Base-by-base conservation (phyloP, 2,113 vertebrate species). In the Scophthalmus maximus region DNA sequence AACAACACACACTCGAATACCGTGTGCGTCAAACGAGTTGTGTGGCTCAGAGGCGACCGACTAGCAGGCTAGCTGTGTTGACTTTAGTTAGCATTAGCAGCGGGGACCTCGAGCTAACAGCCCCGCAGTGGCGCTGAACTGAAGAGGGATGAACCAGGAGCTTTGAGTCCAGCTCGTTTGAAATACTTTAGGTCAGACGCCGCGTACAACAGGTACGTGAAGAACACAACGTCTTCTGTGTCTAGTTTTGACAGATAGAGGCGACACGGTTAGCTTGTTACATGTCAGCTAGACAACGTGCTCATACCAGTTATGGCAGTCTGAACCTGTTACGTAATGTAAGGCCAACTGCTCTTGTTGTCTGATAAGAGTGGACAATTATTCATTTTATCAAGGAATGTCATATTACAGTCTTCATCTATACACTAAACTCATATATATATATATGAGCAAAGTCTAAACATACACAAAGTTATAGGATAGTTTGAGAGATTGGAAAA, bases 141-240 rank as follows among this genome's bases (percentile, higher is more conserved):
- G 27, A 0, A 0, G 0, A 36, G 25, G 8, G 8, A 30, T 55
- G 9, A n/a, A n/a, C n/a, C n/a, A n/a, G n/a, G n/a, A n/a, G n/a
- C n/a, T n/a, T n/a, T n/a, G n/a, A n/a, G n/a, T n/a, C n/a, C n/a
- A n/a, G n/a, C n/a, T n/a, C n/a, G n/a, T n/a, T n/a, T n/a, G n/a
- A n/a, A n/a, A n/a, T n/a, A n/a, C n/a, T n/a, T n/a, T n/a, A n/a
- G n/a, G n/a, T n/a, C n/a, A n/a, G n/a, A n/a, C n/a, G n/a, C n/a
- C n/a, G n/a, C n/a, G n/a, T n/a, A n/a, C n/a, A n/a, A n/a, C n/a
- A n/a, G n/a, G n/a, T n/a, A n/a, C n/a, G n/a, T n/a, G n/a, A n/a
- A n/a, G n/a, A n/a, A n/a, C n/a, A n/a, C n/a, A n/a, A n/a, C n/a
- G n/a, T n/a, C n/a, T n/a, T n/a, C n/a, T n/a, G n/a, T n/a, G n/a